Conservation (phyloP, 2,797 vertebrate genomes). For the Danio aesculapii region DNA sequence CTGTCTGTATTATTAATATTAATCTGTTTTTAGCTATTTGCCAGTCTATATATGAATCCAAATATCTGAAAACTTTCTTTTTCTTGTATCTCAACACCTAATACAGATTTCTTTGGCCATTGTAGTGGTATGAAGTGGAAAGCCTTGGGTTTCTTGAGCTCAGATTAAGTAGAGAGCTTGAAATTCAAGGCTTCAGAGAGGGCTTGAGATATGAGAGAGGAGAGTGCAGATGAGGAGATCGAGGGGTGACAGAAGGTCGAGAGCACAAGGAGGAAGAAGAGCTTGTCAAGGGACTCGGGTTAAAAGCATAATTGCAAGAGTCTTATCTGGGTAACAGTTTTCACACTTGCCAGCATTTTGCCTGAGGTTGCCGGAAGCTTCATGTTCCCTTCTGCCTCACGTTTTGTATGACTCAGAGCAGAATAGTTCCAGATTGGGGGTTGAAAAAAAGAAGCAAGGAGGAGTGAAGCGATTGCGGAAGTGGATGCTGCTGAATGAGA, state of each 20-base stretch:
- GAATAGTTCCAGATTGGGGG: background rate
- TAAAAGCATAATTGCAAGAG: constrained; percentile 19
- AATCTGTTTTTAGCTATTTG: background rate
- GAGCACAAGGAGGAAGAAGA: background rate
- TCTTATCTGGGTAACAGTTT: constrained; percentile 12
- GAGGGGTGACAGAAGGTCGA: constrained; percentile 6
- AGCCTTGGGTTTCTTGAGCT: constrained; percentile 5
- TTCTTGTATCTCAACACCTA: background rate
- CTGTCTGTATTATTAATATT: background rate
- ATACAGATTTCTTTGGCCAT: background rate
- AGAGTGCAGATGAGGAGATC: constrained; percentile 21
- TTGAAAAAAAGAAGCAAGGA: constrained; percentile 18
- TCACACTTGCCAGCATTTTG: background rate
- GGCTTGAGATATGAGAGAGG: background rate
- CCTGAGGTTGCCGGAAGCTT: background rate
- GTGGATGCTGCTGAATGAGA: constrained; percentile 40
- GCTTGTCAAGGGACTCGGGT: constrained; percentile 7
- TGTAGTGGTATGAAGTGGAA: background rate
- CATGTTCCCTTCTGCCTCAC: background rate
- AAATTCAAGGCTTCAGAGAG: constrained; percentile 23
- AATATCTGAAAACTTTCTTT: background rate
- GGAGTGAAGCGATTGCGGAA: constrained; percentile 20
- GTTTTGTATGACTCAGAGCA: constrained; percentile 27
- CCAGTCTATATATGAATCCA: background rate
- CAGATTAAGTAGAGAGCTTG: constrained; percentile 7